Base-by-base conservation (phyloP, 1,140 invertebrate genomes). In the Drosophila pseudoananassae region DNA sequence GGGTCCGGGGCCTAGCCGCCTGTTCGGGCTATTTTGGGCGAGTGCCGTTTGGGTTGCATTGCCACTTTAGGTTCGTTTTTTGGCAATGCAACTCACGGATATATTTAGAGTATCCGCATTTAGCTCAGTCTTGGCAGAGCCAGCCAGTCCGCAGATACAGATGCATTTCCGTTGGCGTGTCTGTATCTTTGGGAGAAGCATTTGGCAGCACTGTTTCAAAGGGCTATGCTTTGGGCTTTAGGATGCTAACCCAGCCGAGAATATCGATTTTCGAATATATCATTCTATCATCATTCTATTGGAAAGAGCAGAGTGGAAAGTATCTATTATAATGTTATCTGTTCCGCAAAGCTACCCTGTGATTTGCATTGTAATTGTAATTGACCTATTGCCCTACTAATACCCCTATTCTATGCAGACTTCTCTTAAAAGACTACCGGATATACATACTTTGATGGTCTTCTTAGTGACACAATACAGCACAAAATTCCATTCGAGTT, bases 21-120 rank as follows among this genome's bases (percentile, higher is more conserved):
- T 17, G 6, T 14, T 43, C 14, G 15, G 14, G 15, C 40, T 43
- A 43, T 43, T 43, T 17, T 43, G 2, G 40, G 40, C 33, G 10
- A n/a, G 12, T 36, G 33, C 33, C 12, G 31, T 36, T 10, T 12
- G 33, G 9, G 10, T 43, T 14, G 40, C 40, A 17, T 43, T 27
- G 69, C 59, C 43, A 66, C 56, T 73, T 70, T 61, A 43, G 51
- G 61, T 36, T 46, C 40, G 53, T 27, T 60, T 68, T 61, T 82
- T 74, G 78, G 78, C 74, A 64, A 69, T 78, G 56, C 69, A 75
- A 57, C 51, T 65, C 10, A 25, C 9, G 43, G 58, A 70, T 59
- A 59, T 66, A 59, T 83, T 50, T 72, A 75, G 70, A 60, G 47
- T 40, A 59, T 56, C 64, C 72, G 52, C 66, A 65, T 78, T 65